A percentile compares a stretch with the other conserved stretches of the same genome.
phyloP scores from a whole-genome alignment of 2,888 invertebrate genomes.

The Cristatella mucedo region DNA sequence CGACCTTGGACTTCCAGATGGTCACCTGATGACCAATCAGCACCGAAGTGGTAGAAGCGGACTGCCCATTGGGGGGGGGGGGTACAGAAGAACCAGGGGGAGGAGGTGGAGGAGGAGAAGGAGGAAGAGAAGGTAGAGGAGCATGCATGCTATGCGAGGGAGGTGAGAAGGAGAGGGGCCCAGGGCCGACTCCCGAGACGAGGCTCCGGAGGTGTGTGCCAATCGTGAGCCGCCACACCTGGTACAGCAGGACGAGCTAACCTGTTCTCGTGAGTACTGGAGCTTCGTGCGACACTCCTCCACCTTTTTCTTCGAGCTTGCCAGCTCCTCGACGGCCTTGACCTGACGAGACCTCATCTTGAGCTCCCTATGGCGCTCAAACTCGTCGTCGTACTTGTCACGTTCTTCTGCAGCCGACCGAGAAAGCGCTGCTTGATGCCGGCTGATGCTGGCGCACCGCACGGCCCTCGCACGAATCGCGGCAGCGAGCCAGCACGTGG shows the following conservation, averaged over 20 bases:
- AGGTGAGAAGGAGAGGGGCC: no score
- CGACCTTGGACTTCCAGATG: constrained; percentile 31
- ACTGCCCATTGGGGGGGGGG: no score
- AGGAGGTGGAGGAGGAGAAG: no score
- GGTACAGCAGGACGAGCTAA: no score
- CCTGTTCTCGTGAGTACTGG: constrained; percentile 29
- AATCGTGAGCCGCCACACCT: no score
- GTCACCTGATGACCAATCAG: constrained; percentile 23
- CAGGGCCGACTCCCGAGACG: neutral
- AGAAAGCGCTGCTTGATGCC: neutral
- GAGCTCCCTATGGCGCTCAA: constrained; percentile 36
- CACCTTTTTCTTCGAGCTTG: constrained; percentile 20
- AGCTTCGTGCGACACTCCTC: constrained; percentile 28
- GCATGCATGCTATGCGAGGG: no score
- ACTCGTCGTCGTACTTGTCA: constrained; percentile 37
- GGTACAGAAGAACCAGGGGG: no score
- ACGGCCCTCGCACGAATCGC: neutral
- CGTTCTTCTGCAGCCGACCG: constrained; percentile 22
- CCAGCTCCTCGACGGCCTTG: constrained; percentile 31
- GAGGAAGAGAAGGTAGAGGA: no score
- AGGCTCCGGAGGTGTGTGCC: no score
- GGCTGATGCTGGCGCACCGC: neutral
- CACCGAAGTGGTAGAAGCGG: no score
- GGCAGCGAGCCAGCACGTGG: no score
- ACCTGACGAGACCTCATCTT: constrained; percentile 32